phyloP scores from a whole-genome alignment of 1,140 invertebrate genomes.

The Marisa cornuarietis region DNA sequence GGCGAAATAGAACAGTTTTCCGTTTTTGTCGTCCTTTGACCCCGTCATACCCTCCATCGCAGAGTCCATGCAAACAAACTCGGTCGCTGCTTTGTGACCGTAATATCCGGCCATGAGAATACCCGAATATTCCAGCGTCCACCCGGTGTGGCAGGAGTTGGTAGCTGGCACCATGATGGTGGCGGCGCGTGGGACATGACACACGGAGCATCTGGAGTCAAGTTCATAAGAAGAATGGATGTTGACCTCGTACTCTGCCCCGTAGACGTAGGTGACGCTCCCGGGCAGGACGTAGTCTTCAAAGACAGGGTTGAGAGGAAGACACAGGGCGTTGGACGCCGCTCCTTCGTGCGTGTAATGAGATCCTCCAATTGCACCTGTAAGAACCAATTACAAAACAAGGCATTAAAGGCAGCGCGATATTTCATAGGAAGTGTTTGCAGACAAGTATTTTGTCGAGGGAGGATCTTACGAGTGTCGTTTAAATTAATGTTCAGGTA shows the following conservation, averaged over 20 bases:
- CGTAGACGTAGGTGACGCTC: neutral
- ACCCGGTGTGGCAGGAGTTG: neutral
- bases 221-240: neutral
- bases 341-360: neutral
- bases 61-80: neutral
- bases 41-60: neutral
- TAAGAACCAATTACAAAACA: no score
- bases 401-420: no score
- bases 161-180: neutral
- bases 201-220: neutral
- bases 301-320: neutral
- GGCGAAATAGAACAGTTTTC: neutral
- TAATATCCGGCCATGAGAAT: neutral
- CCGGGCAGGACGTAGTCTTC: neutral
- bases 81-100: neutral
- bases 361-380: neutral
- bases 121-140: neutral
- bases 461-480: no score
- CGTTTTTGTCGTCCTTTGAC: neutral
- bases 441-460: no score
- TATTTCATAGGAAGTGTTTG: no score
- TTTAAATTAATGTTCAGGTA: no score
- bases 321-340: neutral
- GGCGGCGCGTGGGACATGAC: neutral
- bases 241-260: constrained; percentile 1